Evolutionary conservation across 2,113 vertebrate species (phyloP).

Genomic region (Heterotis niloticus): DNA sequence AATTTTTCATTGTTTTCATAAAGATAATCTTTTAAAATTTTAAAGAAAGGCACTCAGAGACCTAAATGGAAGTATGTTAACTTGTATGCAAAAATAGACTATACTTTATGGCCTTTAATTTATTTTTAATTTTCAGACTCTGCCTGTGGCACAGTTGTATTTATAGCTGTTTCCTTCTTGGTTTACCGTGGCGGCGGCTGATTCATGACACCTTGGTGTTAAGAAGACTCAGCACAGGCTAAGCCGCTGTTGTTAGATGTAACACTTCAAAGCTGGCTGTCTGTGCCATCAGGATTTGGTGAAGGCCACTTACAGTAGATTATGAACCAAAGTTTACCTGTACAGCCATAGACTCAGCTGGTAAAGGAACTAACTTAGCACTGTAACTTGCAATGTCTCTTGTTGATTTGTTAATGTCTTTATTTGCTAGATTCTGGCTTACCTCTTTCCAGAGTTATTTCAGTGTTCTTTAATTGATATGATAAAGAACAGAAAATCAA

Average conservation of each 20-base stretch:
- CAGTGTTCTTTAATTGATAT: too few species aligned
- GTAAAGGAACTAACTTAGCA: too few species aligned
- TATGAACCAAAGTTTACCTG: too few species aligned
- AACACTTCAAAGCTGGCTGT: background rate
- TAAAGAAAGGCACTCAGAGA: background rate
- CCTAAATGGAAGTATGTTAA: too few species aligned
- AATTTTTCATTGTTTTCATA: background rate
- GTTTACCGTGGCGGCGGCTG: background rate
- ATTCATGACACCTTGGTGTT: background rate
- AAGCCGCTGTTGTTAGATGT: background rate
- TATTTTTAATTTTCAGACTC: constrained; percentile 1
- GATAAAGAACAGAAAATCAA: too few species aligned
- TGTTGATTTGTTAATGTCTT: background rate
- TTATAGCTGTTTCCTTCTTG: constrained; percentile 3
- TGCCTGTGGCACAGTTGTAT: background rate
- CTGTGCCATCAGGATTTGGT: background rate
- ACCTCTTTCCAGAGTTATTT: background rate
- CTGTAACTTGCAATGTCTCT: background rate
- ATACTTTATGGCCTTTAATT: background rate
- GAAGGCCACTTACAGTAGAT: background rate
- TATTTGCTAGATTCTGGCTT: background rate
- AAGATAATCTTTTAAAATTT: background rate
- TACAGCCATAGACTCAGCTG: too few species aligned
- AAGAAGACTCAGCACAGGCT: background rate
- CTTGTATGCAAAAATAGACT: background rate